Base-by-base conservation (phyloP, 30 jellyfish, hydroid and myxozoan species). In the Phacellophora camtschatica region DNA sequence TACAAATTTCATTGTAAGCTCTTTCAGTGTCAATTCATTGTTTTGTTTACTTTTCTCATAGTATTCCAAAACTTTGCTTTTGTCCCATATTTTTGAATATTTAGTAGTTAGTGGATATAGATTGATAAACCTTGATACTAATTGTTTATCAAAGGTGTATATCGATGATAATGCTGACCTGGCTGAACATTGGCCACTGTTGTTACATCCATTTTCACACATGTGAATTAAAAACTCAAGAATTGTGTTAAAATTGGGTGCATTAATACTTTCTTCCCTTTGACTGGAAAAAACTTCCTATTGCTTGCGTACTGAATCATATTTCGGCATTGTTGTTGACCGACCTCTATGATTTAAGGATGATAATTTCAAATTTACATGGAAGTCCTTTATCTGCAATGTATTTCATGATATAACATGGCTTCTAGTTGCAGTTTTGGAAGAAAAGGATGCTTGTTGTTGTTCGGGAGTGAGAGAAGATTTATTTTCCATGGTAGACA, bases 71-170 rank as follows among this genome's bases (percentile, higher is more conserved):
- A 70, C 64, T 51, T 29, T 49, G 70, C 67, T 70, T 70, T 43
- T 34, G 70, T 70, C 84, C 84, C 84, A 70, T 70, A 70, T 70
- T 48, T 70, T 70, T 20, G 70, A 0, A 48, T 70, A 70, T 41
- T 45, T 42, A 13, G 84, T 30, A 11, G 67, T 30, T 16, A 71
- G 84, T 45, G 71, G 84, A 48, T 70, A 53, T 53, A 42, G 18
- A 36, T n/a, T n/a, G n/a, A n/a, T n/a, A n/a, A n/a, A n/a, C n/a
- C n/a, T n/a, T n/a, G n/a, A n/a, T n/a, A n/a, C n/a, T n/a, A n/a
- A n/a, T 41, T 70, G 55, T 70, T 71, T 71, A 19, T 32, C 55
- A n/a, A 70, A 29, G 49, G 70, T 39, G 46, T 41, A 23, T 51
- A 34, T 53, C 24, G 70, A 19, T 10, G 71, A 42, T 18, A 70